Conservation (phyloP, 2,113 vertebrate genomes). For the Ameiurus melas region DNA sequence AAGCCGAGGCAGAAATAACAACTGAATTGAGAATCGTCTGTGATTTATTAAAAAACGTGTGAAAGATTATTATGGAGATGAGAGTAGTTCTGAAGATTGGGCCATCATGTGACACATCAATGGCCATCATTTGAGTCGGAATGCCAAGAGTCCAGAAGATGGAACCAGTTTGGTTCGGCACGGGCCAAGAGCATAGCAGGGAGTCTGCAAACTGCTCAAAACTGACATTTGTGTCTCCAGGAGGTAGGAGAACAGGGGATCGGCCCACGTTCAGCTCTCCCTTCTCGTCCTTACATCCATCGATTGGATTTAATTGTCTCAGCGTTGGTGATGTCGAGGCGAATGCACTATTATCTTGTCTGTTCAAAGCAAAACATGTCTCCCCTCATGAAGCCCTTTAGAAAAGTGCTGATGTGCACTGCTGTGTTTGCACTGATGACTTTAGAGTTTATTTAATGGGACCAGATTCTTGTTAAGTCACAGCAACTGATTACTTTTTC, state of each 20-base stretch:
- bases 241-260: slow-evolving; percentile 74
- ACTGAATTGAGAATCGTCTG: background rate
- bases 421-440: slow-evolving; percentile 62
- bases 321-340: slow-evolving; percentile 61
- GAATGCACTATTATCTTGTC: slow-evolving; percentile 58
- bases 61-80: slow-evolving; percentile 25
- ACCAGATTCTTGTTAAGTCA: slow-evolving; percentile 76
- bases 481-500: slow-evolving; percentile 75
- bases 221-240: slow-evolving; percentile 81
- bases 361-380: slow-evolving; percentile 42
- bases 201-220: slow-evolving; percentile 80
- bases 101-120: slow-evolving; percentile 74
- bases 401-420: slow-evolving; percentile 71
- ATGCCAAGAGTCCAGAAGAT: slow-evolving; percentile 80
- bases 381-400: slow-evolving; percentile 35
- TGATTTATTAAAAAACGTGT: background rate
- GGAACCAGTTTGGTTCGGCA: slow-evolving; percentile 74
- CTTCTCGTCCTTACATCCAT: slow-evolving; percentile 62
- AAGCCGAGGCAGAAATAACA: background rate
- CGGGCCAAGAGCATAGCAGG: slow-evolving; percentile 79
- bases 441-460: slow-evolving; percentile 72
- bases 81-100: slow-evolving; percentile 62
- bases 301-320: slow-evolving; percentile 71
- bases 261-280: slow-evolving; percentile 65
- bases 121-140: slow-evolving; percentile 63